phyloP scores from a whole-genome alignment of 2,113 vertebrate genomes.

The Sterna hirundo region DNA sequence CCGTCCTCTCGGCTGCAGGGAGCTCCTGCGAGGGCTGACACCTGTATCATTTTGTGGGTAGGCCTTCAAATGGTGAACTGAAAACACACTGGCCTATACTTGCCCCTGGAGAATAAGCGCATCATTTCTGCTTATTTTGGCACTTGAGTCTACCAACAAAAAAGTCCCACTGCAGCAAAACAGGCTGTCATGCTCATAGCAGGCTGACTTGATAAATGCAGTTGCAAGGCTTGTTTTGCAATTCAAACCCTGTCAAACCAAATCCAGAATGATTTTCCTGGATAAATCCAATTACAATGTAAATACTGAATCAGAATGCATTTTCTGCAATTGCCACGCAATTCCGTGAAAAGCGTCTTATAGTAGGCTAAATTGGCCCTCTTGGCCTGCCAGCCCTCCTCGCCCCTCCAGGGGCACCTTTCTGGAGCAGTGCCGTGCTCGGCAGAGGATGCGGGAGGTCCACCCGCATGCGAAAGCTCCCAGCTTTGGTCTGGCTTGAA shows the following conservation, averaged over 20 bases:
- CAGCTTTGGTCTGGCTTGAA: not conserved
- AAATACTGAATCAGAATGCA: not conserved
- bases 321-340: not conserved
- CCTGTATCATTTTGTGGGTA: not conserved
- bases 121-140: slow-evolving; percentile 52
- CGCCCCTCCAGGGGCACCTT: not conserved
- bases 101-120: not conserved
- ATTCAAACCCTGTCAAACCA: slow-evolving; percentile 31
- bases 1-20: not conserved
- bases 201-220: not conserved
- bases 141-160: not conserved
- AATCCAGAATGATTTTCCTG: not conserved
- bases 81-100: not conserved
- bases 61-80: not conserved
- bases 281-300: slow-evolving; percentile 13
- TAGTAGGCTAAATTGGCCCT: not conserved
- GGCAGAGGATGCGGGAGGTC: not conserved
- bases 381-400: not conserved
- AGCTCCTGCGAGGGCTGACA: not conserved
- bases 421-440: not conserved
- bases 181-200: not conserved
- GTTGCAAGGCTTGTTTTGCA: slow-evolving; percentile 34
- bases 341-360: not conserved
- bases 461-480: not conserved
- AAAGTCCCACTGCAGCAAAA: slow-evolving; percentile 3